Conservation (phyloP, 2,113 vertebrate species). For the Atractosteus spatula region DNA sequence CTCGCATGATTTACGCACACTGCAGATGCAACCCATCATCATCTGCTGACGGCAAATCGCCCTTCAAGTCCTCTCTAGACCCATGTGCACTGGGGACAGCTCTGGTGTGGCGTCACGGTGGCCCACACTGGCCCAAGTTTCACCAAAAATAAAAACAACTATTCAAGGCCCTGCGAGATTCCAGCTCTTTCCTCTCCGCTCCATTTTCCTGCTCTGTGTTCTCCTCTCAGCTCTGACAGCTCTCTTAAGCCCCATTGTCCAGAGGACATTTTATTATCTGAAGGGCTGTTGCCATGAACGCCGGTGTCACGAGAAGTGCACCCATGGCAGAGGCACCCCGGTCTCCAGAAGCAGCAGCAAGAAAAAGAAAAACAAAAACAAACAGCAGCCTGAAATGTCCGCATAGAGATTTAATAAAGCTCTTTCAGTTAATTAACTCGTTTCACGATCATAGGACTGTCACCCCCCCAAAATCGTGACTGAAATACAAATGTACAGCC, state of each 20-base stretch:
- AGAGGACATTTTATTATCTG: conserved; percentile 20
- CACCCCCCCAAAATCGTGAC: conserved; percentile 23
- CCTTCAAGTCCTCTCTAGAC: not conserved
- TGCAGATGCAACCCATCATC: conserved; percentile 23
- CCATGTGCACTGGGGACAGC: no score
- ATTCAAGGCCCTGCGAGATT: not conserved
- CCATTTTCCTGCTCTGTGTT: not conserved
- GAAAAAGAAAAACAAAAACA: conserved; percentile 15
- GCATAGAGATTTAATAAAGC: conserved; percentile 10
- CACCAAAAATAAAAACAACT: conserved; percentile 4
- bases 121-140: no score
- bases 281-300: conserved; percentile 14
- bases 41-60: conserved; percentile 20
- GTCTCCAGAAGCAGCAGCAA: not conserved
- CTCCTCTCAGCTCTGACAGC: conserved; percentile 6
- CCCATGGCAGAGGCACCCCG: not conserved
- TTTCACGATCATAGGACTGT: conserved; percentile 19
- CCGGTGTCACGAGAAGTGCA: conserved; percentile 16
- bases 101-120: no score
- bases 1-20: conserved; percentile 28
- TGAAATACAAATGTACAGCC: not conserved
- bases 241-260: conserved; percentile 21
- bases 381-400: conserved; percentile 1
- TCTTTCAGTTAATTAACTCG: conserved; percentile 27
- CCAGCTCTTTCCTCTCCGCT: conserved; percentile 8